phyloP scores from a whole-genome alignment of 2,113 vertebrate species.

The Ameiurus melas region DNA sequence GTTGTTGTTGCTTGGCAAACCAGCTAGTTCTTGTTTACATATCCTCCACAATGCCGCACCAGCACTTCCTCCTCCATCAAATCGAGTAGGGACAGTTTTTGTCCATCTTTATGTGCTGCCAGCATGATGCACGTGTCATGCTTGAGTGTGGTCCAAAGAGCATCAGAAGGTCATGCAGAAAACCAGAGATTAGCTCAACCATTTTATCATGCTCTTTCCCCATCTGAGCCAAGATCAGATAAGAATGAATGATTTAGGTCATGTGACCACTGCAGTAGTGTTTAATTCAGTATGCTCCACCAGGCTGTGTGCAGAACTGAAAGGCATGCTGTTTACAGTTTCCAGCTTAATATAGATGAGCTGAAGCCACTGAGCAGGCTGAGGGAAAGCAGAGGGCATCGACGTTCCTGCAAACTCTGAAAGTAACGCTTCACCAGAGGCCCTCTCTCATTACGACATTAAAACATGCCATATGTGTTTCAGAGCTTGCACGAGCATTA shows the following conservation, averaged over 20 bases:
- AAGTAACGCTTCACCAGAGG: slow-evolving; percentile 30
- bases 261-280: neutral
- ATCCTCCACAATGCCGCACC: slow-evolving; percentile 8
- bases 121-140: neutral
- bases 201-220: neutral
- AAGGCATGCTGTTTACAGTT: slow-evolving; percentile 36
- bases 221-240: slow-evolving; percentile 32
- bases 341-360: slow-evolving; percentile 43
- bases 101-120: slow-evolving; percentile 1
- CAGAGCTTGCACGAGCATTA: neutral
- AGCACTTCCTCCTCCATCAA: neutral
- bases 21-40: neutral
- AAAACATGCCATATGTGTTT: slow-evolving; percentile 8
- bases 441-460: slow-evolving; percentile 14
- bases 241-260: slow-evolving; percentile 5
- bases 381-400: slow-evolving; percentile 35
- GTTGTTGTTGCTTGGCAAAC: neutral
- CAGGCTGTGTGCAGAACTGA: neutral
- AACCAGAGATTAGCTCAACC: slow-evolving; percentile 27
- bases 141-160: neutral
- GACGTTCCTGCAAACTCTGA: neutral
- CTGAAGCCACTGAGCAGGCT: slow-evolving; percentile 17
- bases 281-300: neutral
- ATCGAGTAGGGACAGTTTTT: slow-evolving; percentile 14
- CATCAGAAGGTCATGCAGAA: slow-evolving; percentile 14